Evolutionary conservation across 1,140 invertebrate genomes (phyloP), one percentile per base, ranked within the genome.

Genomic region (Drosophila varians): DNA sequence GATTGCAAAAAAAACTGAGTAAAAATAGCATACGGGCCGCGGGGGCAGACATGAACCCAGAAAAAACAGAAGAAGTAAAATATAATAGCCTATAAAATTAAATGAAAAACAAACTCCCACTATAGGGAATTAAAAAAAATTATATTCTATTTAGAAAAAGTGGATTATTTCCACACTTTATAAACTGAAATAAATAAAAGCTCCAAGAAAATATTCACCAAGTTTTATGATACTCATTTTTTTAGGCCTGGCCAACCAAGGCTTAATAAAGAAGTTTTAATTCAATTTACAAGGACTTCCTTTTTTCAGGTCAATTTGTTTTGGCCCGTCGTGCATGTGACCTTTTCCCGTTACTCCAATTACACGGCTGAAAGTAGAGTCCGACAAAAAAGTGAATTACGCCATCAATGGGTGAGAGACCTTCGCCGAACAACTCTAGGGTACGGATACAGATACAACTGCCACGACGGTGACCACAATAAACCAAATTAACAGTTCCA

Each of bases 341-440:
- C 66, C 66, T 71, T 70, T 60, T 34, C 45, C 43, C 12, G 16
- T 21, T 54, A 60, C 76, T 60, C 54, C 58, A 80, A 71, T 75
- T 71, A 71, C 77, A 47, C 43, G 40, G 36, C 36, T 28, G 45
- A 61, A 73, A 60, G 38, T 23, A 5, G 31, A 53, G 31, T 26
- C 45, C 31, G 38, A 53, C 25, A 69, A 75, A 70, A n/a, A 61
- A 38, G 45, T 66, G 60, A 69, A 77, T 84, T 86, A 77, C 76
- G 80, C 71, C 71, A 86, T 76, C 57, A 40, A 45, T 48, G 46
- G 51, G 65, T 57, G 56, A 73, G 66, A 84, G 80, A 87, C 80
- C 80, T 84, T 84, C 80, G 58, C 55, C 48, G 45, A 55, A 40
- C 68, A 61, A 60, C 74, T 76, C 31, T 65, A 60, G 38, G 8